Evolutionary conservation across 1,140 invertebrate genomes (phyloP), one percentile per base, ranked within the genome.

Genomic region (Drosophila prosaltans): DNA sequence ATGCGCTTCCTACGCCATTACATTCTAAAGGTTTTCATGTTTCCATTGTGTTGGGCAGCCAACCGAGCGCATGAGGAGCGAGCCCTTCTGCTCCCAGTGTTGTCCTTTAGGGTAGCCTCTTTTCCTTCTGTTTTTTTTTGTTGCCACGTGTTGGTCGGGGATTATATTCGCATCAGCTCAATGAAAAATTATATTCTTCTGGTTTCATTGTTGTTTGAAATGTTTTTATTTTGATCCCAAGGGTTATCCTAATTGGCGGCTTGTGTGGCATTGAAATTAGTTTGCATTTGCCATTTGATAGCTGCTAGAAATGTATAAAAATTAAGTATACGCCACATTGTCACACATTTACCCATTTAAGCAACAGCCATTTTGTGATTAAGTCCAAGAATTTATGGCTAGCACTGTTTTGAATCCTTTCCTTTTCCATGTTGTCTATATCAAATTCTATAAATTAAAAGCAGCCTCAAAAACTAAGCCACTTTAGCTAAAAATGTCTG

Each of bases 131-230:
- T 1, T 55, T 10, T 26, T 51, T 1, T 55, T 10, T 26, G 26
- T 24, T 51, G 45, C 21, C 45, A 51, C 45, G 21, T 51, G 67
- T 73, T 73, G 63, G 72, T 60, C 63, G 78, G 80, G 72, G 85
- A 89, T 89, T 89, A 89, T 77, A 69, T 84, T 77, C 80, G 84
- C 84, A 81, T 78, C 78, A 89, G 78, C 80, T 74, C 85, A 74
- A 84, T 89, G 85, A 89, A 83, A 89, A 90, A 85, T 90, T 78
- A 89, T 84, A 73, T 73, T 80, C 55, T 54, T 78, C 65, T 65
- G 58, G 64, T 32, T 45, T 65, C 69, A 61, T 71, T 82, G 81
- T 76, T 58, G 43, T 32, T 41, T 45, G 57, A 24, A 7, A 21
- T n/a, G 24, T 65, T 30, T 45, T 28, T 36, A 36, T 36, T 41